A percentile compares a stretch with the other conserved stretches of the same genome.
These are phyloP conservation scores for Baccha elongata DNA, from an alignment of 2,888 invertebrate species.

Conservation along the genomic window DNA sequence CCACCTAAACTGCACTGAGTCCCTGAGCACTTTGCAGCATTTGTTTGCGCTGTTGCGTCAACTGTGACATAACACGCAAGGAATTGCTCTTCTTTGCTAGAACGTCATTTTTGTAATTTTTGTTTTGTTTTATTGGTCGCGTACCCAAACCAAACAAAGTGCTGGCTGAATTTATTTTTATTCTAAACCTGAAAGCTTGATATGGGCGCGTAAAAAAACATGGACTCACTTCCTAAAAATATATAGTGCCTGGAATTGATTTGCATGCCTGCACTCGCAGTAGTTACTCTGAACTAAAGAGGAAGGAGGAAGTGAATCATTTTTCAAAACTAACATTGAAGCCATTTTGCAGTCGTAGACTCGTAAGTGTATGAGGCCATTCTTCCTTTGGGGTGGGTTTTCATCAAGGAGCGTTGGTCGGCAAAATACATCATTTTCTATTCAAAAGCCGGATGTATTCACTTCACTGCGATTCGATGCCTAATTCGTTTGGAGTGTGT, in stretches of 20 bases:
- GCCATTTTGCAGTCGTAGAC: conserved; percentile 5
- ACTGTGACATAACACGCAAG: conserved; percentile 37
- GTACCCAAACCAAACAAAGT: not conserved
- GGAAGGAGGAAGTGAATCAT: not conserved
- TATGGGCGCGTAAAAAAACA: conserved; percentile 45
- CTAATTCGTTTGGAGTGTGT: conserved; percentile 66
- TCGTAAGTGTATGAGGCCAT: not conserved
- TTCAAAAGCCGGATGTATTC: conserved; percentile 62
- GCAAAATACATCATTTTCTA: conserved; percentile 59
- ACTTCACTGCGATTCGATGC: conserved; percentile 61
- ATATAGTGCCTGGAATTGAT: conserved; percentile 30
- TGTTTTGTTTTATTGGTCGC: conserved; percentile 13
- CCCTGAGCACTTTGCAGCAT: conserved; percentile 41
- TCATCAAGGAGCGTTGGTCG: conserved; percentile 32
- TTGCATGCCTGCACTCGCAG: conserved; percentile 56
- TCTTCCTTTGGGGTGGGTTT: not conserved
- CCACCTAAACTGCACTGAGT: not conserved
- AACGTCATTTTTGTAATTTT: conserved; percentile 4
- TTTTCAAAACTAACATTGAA: not conserved
- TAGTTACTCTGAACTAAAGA: conserved; percentile 34
- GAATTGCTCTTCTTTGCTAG: conserved; percentile 15
- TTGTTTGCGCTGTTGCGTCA: conserved; percentile 63
- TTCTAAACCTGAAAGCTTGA: conserved; percentile 5
- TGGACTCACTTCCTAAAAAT: not conserved
- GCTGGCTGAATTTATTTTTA: not conserved